Conservation (phyloP, 1,140 invertebrate species). For the Rhagoletis pomonella region DNA sequence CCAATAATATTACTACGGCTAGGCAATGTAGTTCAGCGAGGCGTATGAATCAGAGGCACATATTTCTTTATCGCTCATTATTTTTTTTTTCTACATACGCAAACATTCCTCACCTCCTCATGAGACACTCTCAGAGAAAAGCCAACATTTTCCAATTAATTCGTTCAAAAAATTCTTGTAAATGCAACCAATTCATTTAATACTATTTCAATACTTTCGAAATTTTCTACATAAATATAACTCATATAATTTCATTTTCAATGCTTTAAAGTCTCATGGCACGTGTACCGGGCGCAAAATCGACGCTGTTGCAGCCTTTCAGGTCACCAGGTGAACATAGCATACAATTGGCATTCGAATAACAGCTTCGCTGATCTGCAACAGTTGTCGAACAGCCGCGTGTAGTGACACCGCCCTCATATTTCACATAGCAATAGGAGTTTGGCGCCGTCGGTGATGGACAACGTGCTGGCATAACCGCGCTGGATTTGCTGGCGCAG, state of each 20-base stretch:
- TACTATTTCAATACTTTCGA: too few relatives aligned
- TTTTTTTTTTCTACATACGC: too few relatives aligned
- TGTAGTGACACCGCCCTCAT: slow-evolving; percentile 56
- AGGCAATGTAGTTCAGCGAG: too few relatives aligned
- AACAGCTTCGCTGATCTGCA: slow-evolving; percentile 63
- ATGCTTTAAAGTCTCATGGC: slow-evolving; percentile 31
- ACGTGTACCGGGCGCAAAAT: slow-evolving; percentile 56
- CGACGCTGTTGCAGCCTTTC: slow-evolving; percentile 63
- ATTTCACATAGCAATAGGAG: slow-evolving; percentile 68
- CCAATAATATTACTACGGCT: too few relatives aligned
- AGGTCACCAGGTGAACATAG: slow-evolving; percentile 67
- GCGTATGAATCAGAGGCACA: too few relatives aligned
- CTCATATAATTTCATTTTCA: not conserved
- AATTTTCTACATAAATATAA: too few relatives aligned
- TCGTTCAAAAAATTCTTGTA: not conserved
- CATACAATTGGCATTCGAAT: slow-evolving; percentile 64
- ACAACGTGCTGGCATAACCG: slow-evolving; percentile 60
- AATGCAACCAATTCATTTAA: slow-evolving; percentile 3
- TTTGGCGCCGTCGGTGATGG: slow-evolving; percentile 64
- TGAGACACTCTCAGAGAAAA: too few relatives aligned
- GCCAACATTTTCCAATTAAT: not conserved
- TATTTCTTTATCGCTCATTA: too few relatives aligned
- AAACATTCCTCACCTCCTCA: too few relatives aligned
- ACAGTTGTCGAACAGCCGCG: slow-evolving; percentile 67
- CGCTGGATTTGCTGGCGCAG: slow-evolving; percentile 60